These are phyloP conservation scores for Ornithorhynchus anatinus DNA, from an alignment of 2,113 vertebrate species.

Conservation along the genomic window DNA sequence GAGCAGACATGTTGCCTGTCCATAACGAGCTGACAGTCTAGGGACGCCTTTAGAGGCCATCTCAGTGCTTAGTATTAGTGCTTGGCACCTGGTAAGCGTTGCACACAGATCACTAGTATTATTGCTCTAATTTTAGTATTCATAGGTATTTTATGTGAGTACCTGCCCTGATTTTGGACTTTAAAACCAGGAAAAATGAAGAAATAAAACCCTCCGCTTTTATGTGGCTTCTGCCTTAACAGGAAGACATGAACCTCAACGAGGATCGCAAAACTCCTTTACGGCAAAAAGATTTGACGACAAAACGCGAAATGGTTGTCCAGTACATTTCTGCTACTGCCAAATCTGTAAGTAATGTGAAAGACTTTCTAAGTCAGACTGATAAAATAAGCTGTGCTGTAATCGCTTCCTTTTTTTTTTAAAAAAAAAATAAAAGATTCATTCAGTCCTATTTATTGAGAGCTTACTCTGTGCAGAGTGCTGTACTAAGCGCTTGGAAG, in stretches of 20 bases:
- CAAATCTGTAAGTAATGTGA: conserved; percentile 95
- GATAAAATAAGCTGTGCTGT: conserved; percentile 60
- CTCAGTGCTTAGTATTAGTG: too few species aligned
- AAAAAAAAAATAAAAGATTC: background rate
- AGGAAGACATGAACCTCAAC: conserved; percentile 99
- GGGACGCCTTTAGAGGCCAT: too few species aligned
- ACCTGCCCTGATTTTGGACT: background rate
- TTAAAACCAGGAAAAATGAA: background rate
- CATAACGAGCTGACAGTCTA: too few species aligned
- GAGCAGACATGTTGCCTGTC: too few species aligned
- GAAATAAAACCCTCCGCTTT: too few species aligned
- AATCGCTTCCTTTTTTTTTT: conserved; percentile 42
- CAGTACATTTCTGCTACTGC: conserved; percentile 96
- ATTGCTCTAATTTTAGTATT: too few species aligned
- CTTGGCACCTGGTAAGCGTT: too few species aligned
- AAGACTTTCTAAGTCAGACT: conserved; percentile 12
- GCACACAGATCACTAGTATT: too few species aligned
- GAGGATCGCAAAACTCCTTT: conserved; percentile 95
- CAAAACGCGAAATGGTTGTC: conserved; percentile 97
- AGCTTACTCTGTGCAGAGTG: too few species aligned
- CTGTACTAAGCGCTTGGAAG: too few species aligned
- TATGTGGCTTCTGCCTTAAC: conserved; percentile 29
- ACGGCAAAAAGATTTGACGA: conserved; percentile 89
- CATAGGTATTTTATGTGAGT: too few species aligned
- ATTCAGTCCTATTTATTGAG: too few species aligned